These are phyloP conservation scores for Semnornis frantzii DNA, from an alignment of 2,113 vertebrate species.

Conservation along the genomic window DNA sequence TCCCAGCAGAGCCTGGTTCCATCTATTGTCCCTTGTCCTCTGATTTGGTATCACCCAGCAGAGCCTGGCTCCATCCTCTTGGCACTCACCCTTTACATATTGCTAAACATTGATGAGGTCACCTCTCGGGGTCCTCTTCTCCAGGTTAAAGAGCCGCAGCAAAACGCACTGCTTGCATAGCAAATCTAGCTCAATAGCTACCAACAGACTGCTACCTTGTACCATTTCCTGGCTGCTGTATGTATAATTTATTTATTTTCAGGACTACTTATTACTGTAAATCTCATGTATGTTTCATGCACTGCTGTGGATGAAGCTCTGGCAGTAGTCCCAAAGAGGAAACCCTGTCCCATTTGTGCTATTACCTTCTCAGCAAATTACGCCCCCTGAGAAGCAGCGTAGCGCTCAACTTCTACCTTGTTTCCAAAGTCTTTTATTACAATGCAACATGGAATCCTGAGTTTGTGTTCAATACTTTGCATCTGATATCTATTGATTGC, in stretches of 20 bases:
- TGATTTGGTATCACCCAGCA: too few relatives aligned
- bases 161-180: neutral
- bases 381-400: neutral
- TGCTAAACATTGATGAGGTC: too few relatives aligned
- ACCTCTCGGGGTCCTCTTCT: too few relatives aligned
- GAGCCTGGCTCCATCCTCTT: too few relatives aligned
- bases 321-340: neutral
- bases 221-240: neutral
- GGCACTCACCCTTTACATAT: too few relatives aligned
- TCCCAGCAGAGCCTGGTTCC: too few relatives aligned
- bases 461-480: neutral
- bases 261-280: neutral
- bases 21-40: too few relatives aligned
- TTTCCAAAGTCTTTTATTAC: neutral
- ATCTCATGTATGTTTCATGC: neutral
- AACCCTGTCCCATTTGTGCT: neutral
- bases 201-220: neutral
- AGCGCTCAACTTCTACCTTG: neutral
- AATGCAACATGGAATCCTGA: neutral
- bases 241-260: neutral
- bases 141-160: too few relatives aligned
- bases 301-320: neutral
- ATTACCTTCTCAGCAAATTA: neutral
- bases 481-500: slow-evolving; percentile 59
- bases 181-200: neutral